Evolutionary conservation across 1,140 invertebrate genomes (phyloP).

Genomic region (Drosophila setifemur): DNA sequence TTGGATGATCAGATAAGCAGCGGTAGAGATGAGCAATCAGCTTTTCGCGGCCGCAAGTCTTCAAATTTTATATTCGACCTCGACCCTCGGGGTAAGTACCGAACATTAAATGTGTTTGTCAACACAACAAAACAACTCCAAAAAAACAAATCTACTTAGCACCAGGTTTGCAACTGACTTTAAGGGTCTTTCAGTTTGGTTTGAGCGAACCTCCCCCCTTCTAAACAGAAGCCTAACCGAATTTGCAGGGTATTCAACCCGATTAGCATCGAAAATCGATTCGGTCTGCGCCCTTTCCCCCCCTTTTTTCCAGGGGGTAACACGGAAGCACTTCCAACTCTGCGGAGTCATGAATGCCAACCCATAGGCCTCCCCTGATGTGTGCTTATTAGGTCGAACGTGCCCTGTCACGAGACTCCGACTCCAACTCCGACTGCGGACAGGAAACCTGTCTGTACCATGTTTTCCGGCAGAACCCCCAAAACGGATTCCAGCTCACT

Average conservation of each 20-base stretch:
- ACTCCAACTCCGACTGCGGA: no score
- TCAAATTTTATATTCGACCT: no score
- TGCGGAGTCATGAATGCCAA: background rate
- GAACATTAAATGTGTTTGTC: no score
- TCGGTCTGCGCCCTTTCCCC: slow-evolving; percentile 34
- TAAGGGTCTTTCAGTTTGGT: background rate
- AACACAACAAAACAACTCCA: no score
- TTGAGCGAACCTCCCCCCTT: background rate
- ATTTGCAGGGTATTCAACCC: slow-evolving; percentile 64
- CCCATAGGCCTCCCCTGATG: background rate
- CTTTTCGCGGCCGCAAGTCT: no score
- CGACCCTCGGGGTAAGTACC: no score
- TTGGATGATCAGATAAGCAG: background rate
- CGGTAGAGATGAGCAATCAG: background rate
- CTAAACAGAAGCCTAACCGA: slow-evolving; percentile 22
- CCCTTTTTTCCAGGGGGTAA: no score
- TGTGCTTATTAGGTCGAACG: slow-evolving; percentile 76
- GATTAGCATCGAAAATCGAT: slow-evolving; percentile 75
- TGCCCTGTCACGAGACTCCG: slow-evolving; percentile 50
- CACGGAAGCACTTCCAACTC: slow-evolving; percentile 49
- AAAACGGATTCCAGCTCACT: slow-evolving; percentile 38
- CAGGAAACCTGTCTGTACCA: slow-evolving; percentile 52
- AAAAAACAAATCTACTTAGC: background rate
- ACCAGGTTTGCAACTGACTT: slow-evolving; percentile 3
- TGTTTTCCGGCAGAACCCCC: slow-evolving; percentile 49